A percentile compares a stretch with the other conserved stretches of the same genome.
These are phyloP conservation scores for Hylaea fasciaria DNA, from an alignment of 2,888 invertebrate genomes.

Conservation along the genomic window DNA sequence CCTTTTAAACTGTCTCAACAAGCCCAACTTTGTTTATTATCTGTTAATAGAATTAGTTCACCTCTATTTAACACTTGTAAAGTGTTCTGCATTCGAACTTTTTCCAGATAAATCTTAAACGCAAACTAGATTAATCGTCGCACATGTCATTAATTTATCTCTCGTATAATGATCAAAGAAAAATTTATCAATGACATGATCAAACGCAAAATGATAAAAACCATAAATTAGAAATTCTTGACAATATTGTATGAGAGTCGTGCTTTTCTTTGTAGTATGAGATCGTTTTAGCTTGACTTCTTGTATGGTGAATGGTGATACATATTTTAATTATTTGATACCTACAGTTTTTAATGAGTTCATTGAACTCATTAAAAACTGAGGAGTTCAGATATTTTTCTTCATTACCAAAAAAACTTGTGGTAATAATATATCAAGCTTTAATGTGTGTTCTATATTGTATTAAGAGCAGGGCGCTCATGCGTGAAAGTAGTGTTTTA, in stretches of 20 bases:
- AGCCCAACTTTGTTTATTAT: conserved; percentile 1
- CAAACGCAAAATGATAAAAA: conserved; percentile 7
- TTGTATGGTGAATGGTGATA: neutral
- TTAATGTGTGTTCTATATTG: neutral
- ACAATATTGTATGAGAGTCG: conserved; percentile 9
- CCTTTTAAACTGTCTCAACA: conserved; percentile 7
- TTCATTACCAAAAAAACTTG: neutral
- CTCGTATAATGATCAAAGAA: conserved; percentile 35
- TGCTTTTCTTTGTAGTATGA: conserved; percentile 5
- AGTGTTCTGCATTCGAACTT: conserved; percentile 1
- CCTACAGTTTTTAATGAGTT: too few species aligned
- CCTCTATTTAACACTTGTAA: conserved; percentile 9
- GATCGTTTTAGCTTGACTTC: conserved; percentile 6
- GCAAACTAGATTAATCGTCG: conserved; percentile 9
- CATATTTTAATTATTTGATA: conserved; percentile 1
- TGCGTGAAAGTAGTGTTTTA: neutral
- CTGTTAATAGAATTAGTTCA: conserved; percentile 12
- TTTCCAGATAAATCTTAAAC: conserved; percentile 3
- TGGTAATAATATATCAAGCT: neutral
- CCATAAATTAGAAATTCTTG: conserved; percentile 11
- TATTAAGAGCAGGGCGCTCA: neutral
- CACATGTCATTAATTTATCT: conserved; percentile 16
- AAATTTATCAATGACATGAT: conserved; percentile 11
- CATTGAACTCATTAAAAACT: conserved; percentile 9
- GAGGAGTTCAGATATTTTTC: neutral